phyloP scores from a whole-genome alignment of 2,888 invertebrate genomes.

The Apamea monoglypha region DNA sequence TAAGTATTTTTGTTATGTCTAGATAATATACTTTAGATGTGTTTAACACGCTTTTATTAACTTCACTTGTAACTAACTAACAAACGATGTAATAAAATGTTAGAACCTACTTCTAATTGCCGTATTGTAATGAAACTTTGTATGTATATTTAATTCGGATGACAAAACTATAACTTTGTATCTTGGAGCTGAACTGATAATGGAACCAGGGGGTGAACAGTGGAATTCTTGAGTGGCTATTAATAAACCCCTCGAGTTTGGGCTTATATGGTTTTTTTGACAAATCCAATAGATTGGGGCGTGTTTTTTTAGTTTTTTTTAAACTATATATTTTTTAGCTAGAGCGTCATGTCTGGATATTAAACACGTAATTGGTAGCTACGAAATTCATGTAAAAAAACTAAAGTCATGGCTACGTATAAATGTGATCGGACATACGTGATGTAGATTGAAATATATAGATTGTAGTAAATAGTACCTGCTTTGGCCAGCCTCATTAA shows the following conservation, averaged over 20 bases:
- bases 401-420: neutral
- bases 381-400: neutral
- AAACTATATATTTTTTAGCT: neutral
- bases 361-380: neutral
- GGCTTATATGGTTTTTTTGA: too few species aligned
- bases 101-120: neutral
- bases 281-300: too few species aligned
- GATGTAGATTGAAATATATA: conserved; percentile 11
- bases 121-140: neutral
- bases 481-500: conserved; percentile 1
- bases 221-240: too few species aligned
- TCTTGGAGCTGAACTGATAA: too few species aligned
- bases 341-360: neutral
- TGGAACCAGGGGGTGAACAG: neutral
- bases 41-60: neutral
- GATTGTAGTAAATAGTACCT: neutral
- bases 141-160: neutral
- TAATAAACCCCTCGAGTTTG: too few species aligned
- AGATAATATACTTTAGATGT: neutral
- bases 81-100: neutral
- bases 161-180: too few species aligned
- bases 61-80: neutral
- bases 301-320: neutral
- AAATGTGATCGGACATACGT: conserved; percentile 13
- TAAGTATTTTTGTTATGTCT: conserved; percentile 69